phyloP scores from a whole-genome alignment of 2,888 invertebrate species.

The Acanthacorydalis orientalis region DNA sequence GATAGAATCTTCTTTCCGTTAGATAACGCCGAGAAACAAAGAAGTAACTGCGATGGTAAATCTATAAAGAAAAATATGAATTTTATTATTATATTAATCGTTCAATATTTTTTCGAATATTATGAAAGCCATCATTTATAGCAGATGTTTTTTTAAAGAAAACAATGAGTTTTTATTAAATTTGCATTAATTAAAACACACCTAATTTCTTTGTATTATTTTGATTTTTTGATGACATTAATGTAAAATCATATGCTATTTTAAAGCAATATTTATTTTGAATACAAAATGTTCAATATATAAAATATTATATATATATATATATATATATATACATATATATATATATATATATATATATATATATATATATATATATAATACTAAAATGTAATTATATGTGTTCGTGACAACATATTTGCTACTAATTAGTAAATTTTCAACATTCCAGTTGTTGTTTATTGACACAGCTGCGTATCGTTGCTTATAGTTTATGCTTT shows the following conservation, averaged over 20 bases:
- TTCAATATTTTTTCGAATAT: too few species aligned
- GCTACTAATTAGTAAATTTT: too few species aligned
- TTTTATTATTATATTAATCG: background rate
- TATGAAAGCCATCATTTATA: too few species aligned
- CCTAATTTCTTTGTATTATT: too few species aligned
- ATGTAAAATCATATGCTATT: background rate
- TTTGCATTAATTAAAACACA: too few species aligned
- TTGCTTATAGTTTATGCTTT: too few species aligned
- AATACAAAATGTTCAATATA: background rate
- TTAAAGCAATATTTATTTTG: background rate
- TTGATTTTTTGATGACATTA: too few species aligned
- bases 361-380: background rate
- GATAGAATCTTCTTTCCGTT: constrained; percentile 62
- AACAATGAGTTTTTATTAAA: too few species aligned
- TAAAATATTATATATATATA: background rate
- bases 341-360: background rate
- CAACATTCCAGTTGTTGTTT: too few species aligned
- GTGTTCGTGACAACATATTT: background rate
- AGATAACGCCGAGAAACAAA: constrained; percentile 58
- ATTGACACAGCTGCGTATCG: too few species aligned
- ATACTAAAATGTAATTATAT: background rate
- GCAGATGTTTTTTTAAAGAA: too few species aligned
- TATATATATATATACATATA: background rate
- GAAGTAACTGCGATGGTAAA: constrained; percentile 38
- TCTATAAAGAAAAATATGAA: constrained; percentile 26